Evolutionary conservation across 1,140 invertebrate genomes (phyloP), one percentile per base, ranked within the genome.

Genomic region (Drosophila simulans): DNA sequence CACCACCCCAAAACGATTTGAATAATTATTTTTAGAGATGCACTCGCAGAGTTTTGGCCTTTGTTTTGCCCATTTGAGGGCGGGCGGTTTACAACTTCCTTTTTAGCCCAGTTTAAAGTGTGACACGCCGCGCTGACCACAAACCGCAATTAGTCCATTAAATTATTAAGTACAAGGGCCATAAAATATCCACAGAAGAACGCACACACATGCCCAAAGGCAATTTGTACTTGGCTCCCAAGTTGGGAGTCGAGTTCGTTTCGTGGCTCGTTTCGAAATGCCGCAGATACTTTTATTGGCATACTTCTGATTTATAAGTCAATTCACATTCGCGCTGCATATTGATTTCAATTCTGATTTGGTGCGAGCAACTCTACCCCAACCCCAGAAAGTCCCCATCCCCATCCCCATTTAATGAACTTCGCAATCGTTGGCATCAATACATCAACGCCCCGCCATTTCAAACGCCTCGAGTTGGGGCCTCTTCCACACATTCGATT

Each of bases 101-200:
- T 60, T 60, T 52, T 34, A 55, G 56, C 54, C 65, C 73, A 80
- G 66, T 86, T 88, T 71, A 75, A 88, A 82, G 58, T 66, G 34
- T 39, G 72, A 55, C 78, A 76, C 43, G 54, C 56, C 8, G 22
- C 52, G 55, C 45, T 75, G 60, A 65, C 68, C 77, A 64, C 60
- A 58, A 77, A 83, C 83, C 83, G 84, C 83, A 88, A 86, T 89
- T 88, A 88, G 84, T 76, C 60, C 75, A 72, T 66, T 48, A 79
- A 88, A 79, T 83, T 69, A 86, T 72, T 77, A 86, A 88, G 75
- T 88, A 83, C 83, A 83, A 72, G 77, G 80, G 40, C 62, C 52
- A 71, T 71, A 70, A 58, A 51, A 76, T 63, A 63, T 62, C 65
- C 64, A 77, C 17, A 39, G 11, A 31, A n/a, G 13, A 54, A 45